Evolutionary conservation across 2,797 vertebrate genomes (phyloP).

Genomic region (Clarias laeviceps): DNA sequence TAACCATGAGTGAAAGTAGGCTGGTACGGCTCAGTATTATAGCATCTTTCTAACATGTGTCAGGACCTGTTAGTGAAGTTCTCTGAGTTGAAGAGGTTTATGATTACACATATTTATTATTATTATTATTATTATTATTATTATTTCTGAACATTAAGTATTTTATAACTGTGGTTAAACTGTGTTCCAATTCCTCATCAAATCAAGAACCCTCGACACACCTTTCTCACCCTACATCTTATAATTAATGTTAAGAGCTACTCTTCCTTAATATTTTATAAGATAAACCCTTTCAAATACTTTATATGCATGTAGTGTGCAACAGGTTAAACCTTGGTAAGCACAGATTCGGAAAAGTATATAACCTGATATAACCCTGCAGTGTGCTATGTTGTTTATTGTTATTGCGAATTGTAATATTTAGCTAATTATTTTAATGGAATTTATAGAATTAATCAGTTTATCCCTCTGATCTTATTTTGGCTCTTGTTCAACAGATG

Average conservation of each 20-base stretch:
- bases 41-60: no score
- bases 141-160: background rate
- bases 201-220: background rate
- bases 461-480: background rate
- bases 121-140: background rate
- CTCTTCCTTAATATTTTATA: background rate
- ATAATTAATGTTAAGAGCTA: background rate
- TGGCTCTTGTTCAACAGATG: constrained; percentile 38
- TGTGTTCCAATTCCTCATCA: background rate
- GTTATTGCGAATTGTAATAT: background rate
- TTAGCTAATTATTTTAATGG: background rate
- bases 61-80: no score
- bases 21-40: no score
- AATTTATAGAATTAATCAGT: background rate
- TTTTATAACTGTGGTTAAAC: background rate
- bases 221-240: background rate
- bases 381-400: background rate
- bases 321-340: background rate
- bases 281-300: background rate
- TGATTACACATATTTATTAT: background rate
- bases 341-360: background rate
- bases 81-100: background rate
- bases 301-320: background rate
- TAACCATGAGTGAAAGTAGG: no score
- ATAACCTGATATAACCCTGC: background rate